Percentiles rank a stretch among this genome's conserved stretches.
Conservation (phyloP, 2,797 vertebrate genomes). For the Microchirus variegatus region DNA sequence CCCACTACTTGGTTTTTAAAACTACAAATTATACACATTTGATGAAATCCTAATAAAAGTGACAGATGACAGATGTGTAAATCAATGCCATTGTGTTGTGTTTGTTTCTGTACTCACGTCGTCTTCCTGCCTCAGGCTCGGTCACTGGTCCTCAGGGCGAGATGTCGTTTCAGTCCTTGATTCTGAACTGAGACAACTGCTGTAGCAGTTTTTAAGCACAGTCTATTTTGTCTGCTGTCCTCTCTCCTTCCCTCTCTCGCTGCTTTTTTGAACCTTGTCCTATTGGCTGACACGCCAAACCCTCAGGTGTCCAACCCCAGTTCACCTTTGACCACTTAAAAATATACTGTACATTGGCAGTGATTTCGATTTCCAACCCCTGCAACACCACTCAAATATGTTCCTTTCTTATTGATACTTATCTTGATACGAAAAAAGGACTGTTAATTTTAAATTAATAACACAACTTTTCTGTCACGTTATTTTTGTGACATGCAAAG, state of each 20-base stretch:
- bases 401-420: neutral
- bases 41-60: neutral
- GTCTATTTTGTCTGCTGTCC: conserved; percentile 30
- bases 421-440: neutral
- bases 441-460: too few species aligned
- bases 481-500: too few species aligned
- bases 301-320: conserved; percentile 14
- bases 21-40: neutral
- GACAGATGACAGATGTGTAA: conserved; percentile 7
- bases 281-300: conserved; percentile 25
- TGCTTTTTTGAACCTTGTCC: conserved; percentile 68
- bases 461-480: too few species aligned
- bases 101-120: conserved; percentile 63
- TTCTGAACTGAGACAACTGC: conserved; percentile 20
- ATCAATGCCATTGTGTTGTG: conserved; percentile 7
- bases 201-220: conserved; percentile 15
- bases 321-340: neutral
- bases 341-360: neutral
- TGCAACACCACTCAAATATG: neutral
- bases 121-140: conserved; percentile 9
- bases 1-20: neutral
- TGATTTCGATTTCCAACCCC: neutral
- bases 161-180: conserved; percentile 17
- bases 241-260: conserved; percentile 27
- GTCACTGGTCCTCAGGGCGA: conserved; percentile 21